Conservation (phyloP, 2,888 invertebrate species). For the Holacanthella duospinosa region DNA sequence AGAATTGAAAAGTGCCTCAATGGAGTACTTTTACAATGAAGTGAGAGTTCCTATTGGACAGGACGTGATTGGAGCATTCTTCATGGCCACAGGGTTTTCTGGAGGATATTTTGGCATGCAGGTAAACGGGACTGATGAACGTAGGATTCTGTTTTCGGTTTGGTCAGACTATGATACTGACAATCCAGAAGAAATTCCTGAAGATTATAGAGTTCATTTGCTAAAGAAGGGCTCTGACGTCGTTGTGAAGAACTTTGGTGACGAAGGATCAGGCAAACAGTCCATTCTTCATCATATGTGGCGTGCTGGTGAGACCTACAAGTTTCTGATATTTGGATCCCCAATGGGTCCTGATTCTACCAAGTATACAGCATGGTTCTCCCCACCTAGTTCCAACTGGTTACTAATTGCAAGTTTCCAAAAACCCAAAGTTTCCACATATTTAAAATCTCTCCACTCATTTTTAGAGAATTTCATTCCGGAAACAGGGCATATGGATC, state of each 20-base stretch:
- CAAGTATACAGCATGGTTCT: conserved; percentile 30
- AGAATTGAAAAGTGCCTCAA: background rate
- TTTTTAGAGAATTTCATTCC: conserved; percentile 35
- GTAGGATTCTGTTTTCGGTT: conserved; percentile 32
- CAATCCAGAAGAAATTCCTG: conserved; percentile 26
- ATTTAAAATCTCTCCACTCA: conserved; percentile 20
- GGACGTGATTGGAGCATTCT: conserved; percentile 29
- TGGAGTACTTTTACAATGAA: conserved; percentile 32
- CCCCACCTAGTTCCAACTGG: conserved; percentile 16
- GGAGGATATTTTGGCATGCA: conserved; percentile 36
- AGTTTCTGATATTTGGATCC: conserved; percentile 19
- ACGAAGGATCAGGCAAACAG: conserved; percentile 32
- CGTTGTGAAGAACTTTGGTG: conserved; percentile 27
- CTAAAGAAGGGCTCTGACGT: conserved; percentile 23
- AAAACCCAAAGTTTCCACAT: conserved; percentile 24
- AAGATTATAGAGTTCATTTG: conserved; percentile 23
- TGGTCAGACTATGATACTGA: conserved; percentile 31
- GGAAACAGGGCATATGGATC: conserved; percentile 21
- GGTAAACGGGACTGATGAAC: conserved; percentile 21
- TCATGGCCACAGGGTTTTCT: conserved; percentile 24
- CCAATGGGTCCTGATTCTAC: conserved; percentile 18
- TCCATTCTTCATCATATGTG: conserved; percentile 25
- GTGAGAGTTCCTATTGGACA: conserved; percentile 23
- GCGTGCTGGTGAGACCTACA: conserved; percentile 22
- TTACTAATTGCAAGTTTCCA: conserved; percentile 28